Percentiles rank a stretch among this genome's conserved stretches.
Evolutionary conservation across 64 coral and sea anemone genomes (phyloP).

Genomic region (Montipora capricornis): DNA sequence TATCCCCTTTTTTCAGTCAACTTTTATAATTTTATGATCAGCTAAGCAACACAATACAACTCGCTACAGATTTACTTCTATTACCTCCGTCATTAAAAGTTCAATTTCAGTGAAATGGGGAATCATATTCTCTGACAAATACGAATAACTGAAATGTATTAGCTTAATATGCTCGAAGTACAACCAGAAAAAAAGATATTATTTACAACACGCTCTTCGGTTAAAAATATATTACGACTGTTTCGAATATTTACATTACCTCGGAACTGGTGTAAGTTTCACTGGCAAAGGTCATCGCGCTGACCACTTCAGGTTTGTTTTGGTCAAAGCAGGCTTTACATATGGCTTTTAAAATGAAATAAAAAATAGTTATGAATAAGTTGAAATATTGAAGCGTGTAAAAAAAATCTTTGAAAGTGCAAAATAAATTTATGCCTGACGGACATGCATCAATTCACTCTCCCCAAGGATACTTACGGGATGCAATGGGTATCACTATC

Average conservation of each 20-base stretch:
- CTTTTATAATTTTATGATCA: no score
- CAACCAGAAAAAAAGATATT: not conserved
- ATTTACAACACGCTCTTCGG: not conserved
- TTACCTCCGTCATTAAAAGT: no score
- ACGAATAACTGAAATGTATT: no score
- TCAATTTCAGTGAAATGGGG: no score
- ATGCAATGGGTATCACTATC: not conserved
- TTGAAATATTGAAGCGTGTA: not conserved
- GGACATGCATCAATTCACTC: no score
- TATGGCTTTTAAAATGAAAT: not conserved
- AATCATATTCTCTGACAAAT: no score
- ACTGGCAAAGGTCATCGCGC: not conserved
- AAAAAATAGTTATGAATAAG: not conserved
- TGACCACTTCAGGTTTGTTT: not conserved
- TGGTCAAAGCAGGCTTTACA: not conserved
- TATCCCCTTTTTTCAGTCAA: no score
- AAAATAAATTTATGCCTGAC: not conserved
- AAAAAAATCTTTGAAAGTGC: not conserved
- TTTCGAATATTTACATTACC: not conserved
- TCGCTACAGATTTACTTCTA: no score
- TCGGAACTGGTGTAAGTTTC: not conserved
- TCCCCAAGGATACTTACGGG: not conserved
- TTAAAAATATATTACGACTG: not conserved
- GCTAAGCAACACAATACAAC: no score
- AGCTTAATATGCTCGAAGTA: not conserved